Evolutionary conservation across 2,113 vertebrate genomes (phyloP), one percentile per base, ranked within the genome.

Genomic region (Amphiprion ocellaris): DNA sequence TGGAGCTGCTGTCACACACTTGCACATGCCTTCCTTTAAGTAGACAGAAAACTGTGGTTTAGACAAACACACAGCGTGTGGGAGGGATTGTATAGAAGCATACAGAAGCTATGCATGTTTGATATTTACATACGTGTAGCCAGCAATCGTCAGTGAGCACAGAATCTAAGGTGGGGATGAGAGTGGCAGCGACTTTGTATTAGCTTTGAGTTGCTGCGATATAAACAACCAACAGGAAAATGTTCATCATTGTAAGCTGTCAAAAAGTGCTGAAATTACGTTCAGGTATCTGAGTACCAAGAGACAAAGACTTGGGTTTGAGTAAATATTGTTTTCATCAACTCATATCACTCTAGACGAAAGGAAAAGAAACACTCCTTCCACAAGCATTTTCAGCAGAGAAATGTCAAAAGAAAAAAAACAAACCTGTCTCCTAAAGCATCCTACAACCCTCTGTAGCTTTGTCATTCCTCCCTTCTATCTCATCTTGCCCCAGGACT

Each of bases 1-100:
- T 77, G 79, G 82, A 70, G 56, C 74, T 23, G 71, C 89, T 79
- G 77, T 79, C 82, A 69, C 61, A 85, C 59, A 5, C 50, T 44
- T 3, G n/a, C 72, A 39, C 50, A 85, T 39, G 74, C 59, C 58
- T 71, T 64, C 56, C 74, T 24, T 37, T 60, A 70, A 81, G 44
- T 19, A 63, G 59, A 56, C 64, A 64, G 47, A 59, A 60, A 72
- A 65, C 52, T 59, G 52, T 26, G 70, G 46, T 15, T 71, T 15
- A 19, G 15, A 49, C 4, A 24, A 5, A 68, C 39, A 72, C 53
- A 61, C 44, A 55, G 23, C 26, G 17, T 26, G n/a, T 8, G 39
- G 28, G n/a, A 21, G 4, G 15, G 17, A 54, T 67, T 49, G 56
- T 23, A 52, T 7, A 7, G 4, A 52, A 7, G 17, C 49, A 19